These are phyloP conservation scores for Abscondita cerata DNA, from an alignment of 2,888 invertebrate genomes.

Conservation along the genomic window DNA sequence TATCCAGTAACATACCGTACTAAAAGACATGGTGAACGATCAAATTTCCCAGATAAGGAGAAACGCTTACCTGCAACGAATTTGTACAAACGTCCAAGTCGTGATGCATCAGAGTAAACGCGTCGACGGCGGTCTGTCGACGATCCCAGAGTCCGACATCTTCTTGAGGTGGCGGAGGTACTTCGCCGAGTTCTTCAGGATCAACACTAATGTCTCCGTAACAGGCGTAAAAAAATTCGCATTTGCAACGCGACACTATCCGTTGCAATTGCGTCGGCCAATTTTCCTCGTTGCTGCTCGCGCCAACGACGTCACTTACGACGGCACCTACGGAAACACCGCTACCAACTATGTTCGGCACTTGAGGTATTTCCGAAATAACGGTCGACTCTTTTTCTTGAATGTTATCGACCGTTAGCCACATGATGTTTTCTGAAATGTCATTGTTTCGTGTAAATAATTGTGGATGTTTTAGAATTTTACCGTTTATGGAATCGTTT, in stretches of 20 bases:
- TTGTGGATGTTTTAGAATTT: too few relatives aligned
- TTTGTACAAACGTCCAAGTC: constrained; percentile 98
- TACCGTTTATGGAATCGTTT: constrained; percentile 69
- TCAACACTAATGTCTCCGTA: constrained; percentile 85
- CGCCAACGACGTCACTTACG: constrained; percentile 89
- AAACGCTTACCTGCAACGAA: constrained; percentile 72
- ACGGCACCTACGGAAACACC: constrained; percentile 98
- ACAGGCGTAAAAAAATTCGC: constrained; percentile 96
- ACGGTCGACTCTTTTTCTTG: constrained; percentile 82
- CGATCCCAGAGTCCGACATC: constrained; percentile 79
- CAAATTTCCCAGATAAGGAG: too few relatives aligned
- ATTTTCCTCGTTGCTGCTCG: constrained; percentile 67
- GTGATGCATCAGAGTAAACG: constrained; percentile 97
- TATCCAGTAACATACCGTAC: constrained; percentile 97
- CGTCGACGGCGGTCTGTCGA: constrained; percentile 89
- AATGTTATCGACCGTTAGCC: constrained; percentile 94
- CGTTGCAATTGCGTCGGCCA: constrained; percentile 72
- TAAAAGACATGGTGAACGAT: too few relatives aligned
- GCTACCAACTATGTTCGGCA: constrained; percentile 89
- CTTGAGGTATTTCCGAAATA: constrained; percentile 81
- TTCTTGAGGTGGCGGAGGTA: constrained; percentile 72
- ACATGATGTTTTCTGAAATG: constrained; percentile 86
- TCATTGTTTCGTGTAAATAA: too few relatives aligned
- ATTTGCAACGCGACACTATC: constrained; percentile 96
- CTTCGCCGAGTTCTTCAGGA: constrained; percentile 70